Evolutionary conservation across 2,888 invertebrate species (phyloP), one percentile per base, ranked within the genome.

Genomic region (Amorpha juglandis): DNA sequence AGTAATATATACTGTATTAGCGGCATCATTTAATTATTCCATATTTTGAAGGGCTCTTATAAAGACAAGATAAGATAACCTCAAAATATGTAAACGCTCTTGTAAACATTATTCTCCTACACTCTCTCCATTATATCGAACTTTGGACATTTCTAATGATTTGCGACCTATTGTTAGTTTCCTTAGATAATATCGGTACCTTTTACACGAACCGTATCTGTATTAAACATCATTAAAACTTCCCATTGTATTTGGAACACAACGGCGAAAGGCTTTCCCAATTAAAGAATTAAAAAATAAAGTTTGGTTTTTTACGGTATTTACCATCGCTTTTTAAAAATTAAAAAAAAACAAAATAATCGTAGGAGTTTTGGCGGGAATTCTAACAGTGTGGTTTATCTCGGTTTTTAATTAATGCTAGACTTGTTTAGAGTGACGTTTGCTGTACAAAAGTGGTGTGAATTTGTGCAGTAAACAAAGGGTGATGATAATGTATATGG

Each of bases 141-240:
- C 42, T 58, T 19, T 19, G 19, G 38, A 42, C 42, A 38, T 42
- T 58, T 42, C 38, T 58, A 58, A 58, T 58, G 58, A 58, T 58
- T 58, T 58, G 58, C 58, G 58, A 38, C 58, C 58, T 38, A 42
- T 58, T 58, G 58, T 58, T 58, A 38, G 42, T 58, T 58, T 58
- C 58, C 55, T 38, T 58, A 58, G 58, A 58, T 58, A 42, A 42
- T 6, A 58, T 58, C 58, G 38, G 16, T 58, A 42, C 38, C 58
- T 58, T 58, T 58, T 58, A 58, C 58, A 21, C 42, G 58, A 38
- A 58, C 38, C 42, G 58, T 58, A 58, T 58, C 58, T 58, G 58
- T 42, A 52, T 52, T 52, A 42, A 42, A 9, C 58, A 58, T 58
- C 58, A 42, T 42, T 42, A 58, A 27, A 27, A 42, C 42, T 19